These are phyloP conservation scores for Desoria tigrina DNA, from an alignment of 2,888 invertebrate genomes.

Conservation along the genomic window DNA sequence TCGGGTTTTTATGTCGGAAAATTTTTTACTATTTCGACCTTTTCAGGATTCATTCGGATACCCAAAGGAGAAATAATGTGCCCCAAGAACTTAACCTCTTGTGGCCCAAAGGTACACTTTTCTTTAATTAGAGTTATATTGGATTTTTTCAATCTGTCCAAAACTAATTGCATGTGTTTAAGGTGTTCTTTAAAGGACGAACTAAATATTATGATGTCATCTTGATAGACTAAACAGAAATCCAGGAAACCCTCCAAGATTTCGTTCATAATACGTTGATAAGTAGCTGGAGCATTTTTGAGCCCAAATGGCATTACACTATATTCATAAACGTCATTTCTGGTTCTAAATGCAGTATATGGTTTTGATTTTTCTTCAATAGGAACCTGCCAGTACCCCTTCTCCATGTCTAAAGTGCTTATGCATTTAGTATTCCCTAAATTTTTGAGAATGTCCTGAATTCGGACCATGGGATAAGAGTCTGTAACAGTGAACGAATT, in stretches of 20 bases:
- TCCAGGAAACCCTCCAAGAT: constrained; percentile 7
- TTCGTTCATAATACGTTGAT: constrained; percentile 12
- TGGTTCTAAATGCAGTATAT: not conserved
- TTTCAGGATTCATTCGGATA: constrained; percentile 50
- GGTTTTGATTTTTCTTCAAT: not conserved
- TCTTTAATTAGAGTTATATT: no score
- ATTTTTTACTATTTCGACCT: not conserved
- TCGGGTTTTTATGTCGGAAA: constrained; percentile 22
- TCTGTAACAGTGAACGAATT: no score
- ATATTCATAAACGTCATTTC: constrained; percentile 1
- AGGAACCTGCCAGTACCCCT: no score
- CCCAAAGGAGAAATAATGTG: constrained; percentile 50
- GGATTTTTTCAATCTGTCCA: no score
- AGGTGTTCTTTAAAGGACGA: constrained; percentile 30
- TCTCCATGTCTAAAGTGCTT: no score
- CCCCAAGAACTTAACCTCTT: constrained; percentile 54
- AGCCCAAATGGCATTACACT: constrained; percentile 22
- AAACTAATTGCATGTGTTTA: constrained; percentile 8
- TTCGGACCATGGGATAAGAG: no score
- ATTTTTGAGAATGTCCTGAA: no score
- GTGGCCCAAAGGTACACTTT: no score
- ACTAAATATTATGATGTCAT: constrained; percentile 53
- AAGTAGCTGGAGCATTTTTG: constrained; percentile 14
- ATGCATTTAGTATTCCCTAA: no score
- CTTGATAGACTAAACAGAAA: constrained; percentile 47